Base-by-base conservation (phyloP, 2,113 vertebrate genomes). In the Danionella cerebrum region DNA sequence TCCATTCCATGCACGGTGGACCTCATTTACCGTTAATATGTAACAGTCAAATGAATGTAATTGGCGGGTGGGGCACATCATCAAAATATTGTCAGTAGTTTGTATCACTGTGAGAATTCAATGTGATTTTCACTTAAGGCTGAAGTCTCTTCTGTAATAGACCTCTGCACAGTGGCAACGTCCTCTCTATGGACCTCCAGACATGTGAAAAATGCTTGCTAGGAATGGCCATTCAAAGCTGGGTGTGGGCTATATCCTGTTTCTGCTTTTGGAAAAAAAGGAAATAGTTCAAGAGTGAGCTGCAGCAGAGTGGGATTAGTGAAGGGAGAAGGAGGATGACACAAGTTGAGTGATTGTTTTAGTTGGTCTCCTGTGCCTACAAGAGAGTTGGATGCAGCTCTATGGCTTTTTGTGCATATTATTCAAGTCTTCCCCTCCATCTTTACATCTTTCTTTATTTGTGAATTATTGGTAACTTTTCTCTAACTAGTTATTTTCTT, bases 211-310 rank as follows among this genome's bases (percentile, higher is more conserved):
- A 82, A 84, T 78, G 75, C 78, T 78, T 73, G 74, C 77, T 68
- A 79, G 78, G 67, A 79, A 71, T 74, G 72, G 67, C 42, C 72
- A 47, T 29, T 58, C 70, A 78, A 76, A 76, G 38, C 82, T 77
- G 85, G 85, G 85, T 79, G 85, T 84, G 80, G 78, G 69, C 81
- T 74, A 64, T 73, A 84, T 87, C 85, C 84, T 83, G 84, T 78
- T 71, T 81, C 71, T 52, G 57, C 74, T 72, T 65, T 51, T 82
- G 18, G 64, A 51, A 36, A 57, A 65, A 36, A 22, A 47, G 47
- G 42, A 55, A 13, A 14, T 18, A 64, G 38, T 47, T 19, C 10
- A 21, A 52, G 35, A 53, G 42, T 36, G 33, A 52, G 54, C 36
- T n/a, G n/a, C n/a, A n/a, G n/a, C n/a, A n/a, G n/a, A n/a, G n/a